Conservation (phyloP, 2,888 invertebrate species). For the Galeruca laticollis region DNA sequence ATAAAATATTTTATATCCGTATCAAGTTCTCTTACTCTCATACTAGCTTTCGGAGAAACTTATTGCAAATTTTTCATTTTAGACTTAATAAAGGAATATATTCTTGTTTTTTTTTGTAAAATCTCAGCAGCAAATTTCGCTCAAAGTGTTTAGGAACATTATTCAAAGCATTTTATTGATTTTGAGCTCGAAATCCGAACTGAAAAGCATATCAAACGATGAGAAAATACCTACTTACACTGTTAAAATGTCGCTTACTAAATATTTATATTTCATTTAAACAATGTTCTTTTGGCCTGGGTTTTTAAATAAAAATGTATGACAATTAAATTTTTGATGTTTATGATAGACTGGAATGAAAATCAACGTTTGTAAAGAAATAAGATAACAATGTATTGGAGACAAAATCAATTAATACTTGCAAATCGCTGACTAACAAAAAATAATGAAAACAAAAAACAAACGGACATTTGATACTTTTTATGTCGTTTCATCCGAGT, state of each 20-base stretch:
- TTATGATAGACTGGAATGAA: too few species aligned
- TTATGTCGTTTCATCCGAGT: constrained; percentile 28
- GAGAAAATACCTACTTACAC: constrained; percentile 15
- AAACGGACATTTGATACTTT: constrained; percentile 19
- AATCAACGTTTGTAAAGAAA: too few species aligned
- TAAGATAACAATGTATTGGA: too few species aligned
- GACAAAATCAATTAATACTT: not conserved
- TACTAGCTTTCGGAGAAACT: too few species aligned
- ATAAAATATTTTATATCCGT: too few species aligned
- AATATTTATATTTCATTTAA: not conserved
- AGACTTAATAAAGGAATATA: not conserved
- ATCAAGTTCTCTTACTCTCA: too few species aligned
- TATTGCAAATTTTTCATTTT: not conserved
- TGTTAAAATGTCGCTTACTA: not conserved
- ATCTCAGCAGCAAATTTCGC: not conserved
- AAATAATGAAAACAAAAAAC: constrained; percentile 11
- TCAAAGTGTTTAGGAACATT: constrained; percentile 6
- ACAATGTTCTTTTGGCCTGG: too few species aligned
- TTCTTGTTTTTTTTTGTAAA: not conserved
- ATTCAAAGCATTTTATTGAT: constrained; percentile 13
- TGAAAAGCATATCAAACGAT: constrained; percentile 8
- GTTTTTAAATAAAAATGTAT: too few species aligned
- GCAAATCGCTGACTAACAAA: not conserved
- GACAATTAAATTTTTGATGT: too few species aligned
- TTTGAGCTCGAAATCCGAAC: constrained; percentile 12